Evolutionary conservation across 2,113 vertebrate genomes (phyloP).

Genomic region (Mormyrus iriodes): DNA sequence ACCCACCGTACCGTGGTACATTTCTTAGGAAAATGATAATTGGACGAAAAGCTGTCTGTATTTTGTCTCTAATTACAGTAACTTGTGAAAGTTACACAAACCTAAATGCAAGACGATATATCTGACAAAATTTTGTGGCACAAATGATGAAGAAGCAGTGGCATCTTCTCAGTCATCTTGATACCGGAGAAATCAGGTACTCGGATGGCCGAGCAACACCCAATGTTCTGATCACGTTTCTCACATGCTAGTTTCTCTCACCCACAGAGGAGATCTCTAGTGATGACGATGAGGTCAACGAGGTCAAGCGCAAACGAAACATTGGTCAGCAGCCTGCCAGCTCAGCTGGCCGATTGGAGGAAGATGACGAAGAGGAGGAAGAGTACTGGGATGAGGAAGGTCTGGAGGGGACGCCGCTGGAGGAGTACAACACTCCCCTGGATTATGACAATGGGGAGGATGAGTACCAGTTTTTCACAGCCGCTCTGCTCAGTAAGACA

Average conservation of each 20-base stretch:
- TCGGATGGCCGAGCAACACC: not conserved
- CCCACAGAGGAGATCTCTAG: constrained; percentile 86
- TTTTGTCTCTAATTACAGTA: too few relatives aligned
- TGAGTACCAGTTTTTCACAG: constrained; percentile 90
- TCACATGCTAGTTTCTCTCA: not conserved
- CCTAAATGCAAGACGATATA: too few relatives aligned
- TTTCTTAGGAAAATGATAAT: too few relatives aligned
- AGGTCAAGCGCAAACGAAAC: constrained; percentile 51
- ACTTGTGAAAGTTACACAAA: too few relatives aligned
- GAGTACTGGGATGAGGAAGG: constrained; percentile 93
- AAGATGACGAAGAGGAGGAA: constrained; percentile 76
- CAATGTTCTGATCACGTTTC: too few relatives aligned
- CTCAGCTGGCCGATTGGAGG: constrained; percentile 47
- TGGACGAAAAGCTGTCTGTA: too few relatives aligned
- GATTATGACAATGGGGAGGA: constrained; percentile 89
- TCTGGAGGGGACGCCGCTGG: constrained; percentile 85
- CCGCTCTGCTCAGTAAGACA: constrained; percentile 75
- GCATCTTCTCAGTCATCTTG: not conserved
- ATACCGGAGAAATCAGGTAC: not conserved
- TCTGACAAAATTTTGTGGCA: too few relatives aligned
- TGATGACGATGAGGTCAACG: constrained; percentile 79
- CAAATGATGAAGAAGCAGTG: too few relatives aligned
- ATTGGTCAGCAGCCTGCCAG: constrained; percentile 64
- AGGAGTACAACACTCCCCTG: constrained; percentile 88
- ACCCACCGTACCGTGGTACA: too few relatives aligned